These are phyloP conservation scores for Rhogogaster chlorosoma DNA, from an alignment of 2,888 invertebrate genomes.

Conservation along the genomic window DNA sequence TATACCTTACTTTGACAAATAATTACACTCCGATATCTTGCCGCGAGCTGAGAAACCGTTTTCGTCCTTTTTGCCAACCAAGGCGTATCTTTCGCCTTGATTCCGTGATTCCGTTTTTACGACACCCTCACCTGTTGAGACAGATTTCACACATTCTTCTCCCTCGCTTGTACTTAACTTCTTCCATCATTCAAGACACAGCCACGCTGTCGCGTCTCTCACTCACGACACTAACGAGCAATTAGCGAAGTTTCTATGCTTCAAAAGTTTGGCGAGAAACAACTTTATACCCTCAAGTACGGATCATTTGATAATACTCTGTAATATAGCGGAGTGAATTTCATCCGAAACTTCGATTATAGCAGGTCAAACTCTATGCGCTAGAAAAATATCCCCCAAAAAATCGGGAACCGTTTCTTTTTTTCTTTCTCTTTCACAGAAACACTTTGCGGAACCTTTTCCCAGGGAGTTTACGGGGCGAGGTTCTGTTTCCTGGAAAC, in stretches of 20 bases:
- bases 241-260: slow-evolving; percentile 22
- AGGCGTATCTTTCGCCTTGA: background rate
- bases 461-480: background rate
- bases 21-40: background rate
- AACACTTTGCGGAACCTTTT: slow-evolving; percentile 9
- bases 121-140: background rate
- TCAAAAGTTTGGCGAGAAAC: slow-evolving; percentile 15
- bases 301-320: background rate
- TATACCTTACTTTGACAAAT: background rate
- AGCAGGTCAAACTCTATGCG: background rate
- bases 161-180: slow-evolving; percentile 7
- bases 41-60: background rate
- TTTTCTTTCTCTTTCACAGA: background rate
- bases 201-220: background rate
- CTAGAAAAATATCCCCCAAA: background rate
- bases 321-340: background rate
- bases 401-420: background rate
- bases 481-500: slow-evolving; percentile 19
- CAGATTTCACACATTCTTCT: slow-evolving; percentile 35
- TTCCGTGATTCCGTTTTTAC: slow-evolving; percentile 9
- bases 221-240: slow-evolving; percentile 21
- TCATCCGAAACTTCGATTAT: background rate
- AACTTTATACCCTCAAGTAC: background rate
- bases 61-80: background rate
- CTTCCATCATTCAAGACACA: slow-evolving; percentile 39